Evolutionary conservation across 2,888 invertebrate genomes (phyloP).

Genomic region (Eupithecia exiguata): DNA sequence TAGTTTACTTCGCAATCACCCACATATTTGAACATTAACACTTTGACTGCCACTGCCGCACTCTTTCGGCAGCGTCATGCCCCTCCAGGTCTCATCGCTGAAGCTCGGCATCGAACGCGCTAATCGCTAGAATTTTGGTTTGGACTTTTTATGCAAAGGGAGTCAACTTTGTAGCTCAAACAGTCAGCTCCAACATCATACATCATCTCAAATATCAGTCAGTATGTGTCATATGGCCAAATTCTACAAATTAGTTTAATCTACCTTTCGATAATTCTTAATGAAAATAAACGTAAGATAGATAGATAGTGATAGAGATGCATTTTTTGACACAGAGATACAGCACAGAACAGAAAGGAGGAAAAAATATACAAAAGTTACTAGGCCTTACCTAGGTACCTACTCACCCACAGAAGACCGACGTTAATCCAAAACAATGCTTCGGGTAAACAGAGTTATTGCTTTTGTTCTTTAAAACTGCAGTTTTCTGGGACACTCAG

Average conservation of each 20-base stretch:
- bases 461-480: constrained; percentile 65
- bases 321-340: no score
- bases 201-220: no score
- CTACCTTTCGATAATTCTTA: not conserved
- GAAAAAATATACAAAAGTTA: no score
- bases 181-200: no score
- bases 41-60: not conserved
- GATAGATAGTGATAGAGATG: no score
- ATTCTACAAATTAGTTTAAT: not conserved
- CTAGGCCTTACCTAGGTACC: no score
- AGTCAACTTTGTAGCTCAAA: not conserved
- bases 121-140: not conserved
- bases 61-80: no score
- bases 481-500: constrained; percentile 73
- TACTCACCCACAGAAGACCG: no score
- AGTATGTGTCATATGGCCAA: not conserved
- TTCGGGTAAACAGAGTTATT: constrained; percentile 52
- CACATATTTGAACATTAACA: not conserved
- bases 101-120: not conserved
- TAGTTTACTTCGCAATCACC: no score
- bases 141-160: not conserved
- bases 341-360: no score
- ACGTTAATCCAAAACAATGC: constrained; percentile 16
- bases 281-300: not conserved
- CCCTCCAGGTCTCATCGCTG: not conserved